Evolutionary conservation across 2,888 invertebrate genomes (phyloP).

Genomic region (Xestia c-nigrum): DNA sequence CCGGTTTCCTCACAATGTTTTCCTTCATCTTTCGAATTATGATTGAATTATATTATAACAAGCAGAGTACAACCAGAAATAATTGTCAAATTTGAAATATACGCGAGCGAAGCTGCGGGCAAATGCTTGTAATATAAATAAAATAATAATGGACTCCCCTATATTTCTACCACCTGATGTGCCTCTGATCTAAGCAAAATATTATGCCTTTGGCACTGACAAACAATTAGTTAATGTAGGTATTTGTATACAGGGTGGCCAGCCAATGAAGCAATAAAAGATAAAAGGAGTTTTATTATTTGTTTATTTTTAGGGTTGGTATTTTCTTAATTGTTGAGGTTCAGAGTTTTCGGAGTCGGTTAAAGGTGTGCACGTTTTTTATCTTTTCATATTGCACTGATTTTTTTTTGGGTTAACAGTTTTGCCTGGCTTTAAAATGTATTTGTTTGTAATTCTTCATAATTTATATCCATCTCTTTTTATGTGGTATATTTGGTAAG

Average conservation of each 20-base stretch:
- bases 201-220: conserved; percentile 75
- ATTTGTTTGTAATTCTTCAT: neutral
- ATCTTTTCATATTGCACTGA: neutral
- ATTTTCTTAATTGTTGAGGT: neutral
- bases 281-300: neutral
- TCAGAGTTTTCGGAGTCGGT: neutral
- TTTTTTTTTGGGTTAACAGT: neutral
- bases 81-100: too few species aligned
- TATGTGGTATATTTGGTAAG: neutral
- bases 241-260: conserved; percentile 46
- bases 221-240: conserved; percentile 76
- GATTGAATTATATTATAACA: too few species aligned
- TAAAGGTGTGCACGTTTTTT: neutral
- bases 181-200: conserved; percentile 80
- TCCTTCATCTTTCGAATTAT: too few species aligned
- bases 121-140: conserved; percentile 41
- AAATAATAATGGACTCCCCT: conserved; percentile 67
- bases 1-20: too few species aligned
- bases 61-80: too few species aligned
- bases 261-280: neutral
- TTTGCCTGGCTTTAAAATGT: neutral
- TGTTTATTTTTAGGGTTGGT: conserved; percentile 9
- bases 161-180: conserved; percentile 75
- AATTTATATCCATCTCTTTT: neutral
- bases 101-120: too few species aligned